Evolutionary conservation across 2,797 vertebrate genomes (phyloP).

Genomic region (Euthynnus affinis): DNA sequence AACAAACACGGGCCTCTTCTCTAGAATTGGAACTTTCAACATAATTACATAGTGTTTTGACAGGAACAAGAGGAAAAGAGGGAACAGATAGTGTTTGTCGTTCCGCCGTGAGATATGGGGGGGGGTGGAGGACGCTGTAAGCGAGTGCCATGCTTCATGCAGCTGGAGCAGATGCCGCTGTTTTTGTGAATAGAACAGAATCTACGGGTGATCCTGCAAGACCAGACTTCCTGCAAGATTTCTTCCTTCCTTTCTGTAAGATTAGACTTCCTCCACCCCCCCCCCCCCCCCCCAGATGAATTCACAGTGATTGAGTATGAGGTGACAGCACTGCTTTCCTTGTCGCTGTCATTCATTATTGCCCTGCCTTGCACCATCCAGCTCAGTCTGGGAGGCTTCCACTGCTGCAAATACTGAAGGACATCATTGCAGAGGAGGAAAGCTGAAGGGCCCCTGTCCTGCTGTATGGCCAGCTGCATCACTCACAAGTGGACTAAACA

Average conservation of each 20-base stretch:
- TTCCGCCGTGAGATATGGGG: slow-evolving; percentile 57
- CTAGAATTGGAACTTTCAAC: slow-evolving; percentile 72
- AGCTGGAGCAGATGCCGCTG: slow-evolving; percentile 79
- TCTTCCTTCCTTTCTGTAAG: neutral
- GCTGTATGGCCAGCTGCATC: slow-evolving; percentile 44
- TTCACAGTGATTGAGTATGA: slow-evolving; percentile 78
- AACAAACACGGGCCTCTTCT: slow-evolving; percentile 78
- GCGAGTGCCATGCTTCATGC: slow-evolving; percentile 63
- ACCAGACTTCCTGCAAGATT: slow-evolving; percentile 54
- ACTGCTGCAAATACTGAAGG: slow-evolving; percentile 34
- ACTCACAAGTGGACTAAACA: slow-evolving; percentile 4
- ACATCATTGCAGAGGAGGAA: slow-evolving; percentile 25
- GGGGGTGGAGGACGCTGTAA: slow-evolving; percentile 38
- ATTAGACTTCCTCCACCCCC: slow-evolving; percentile 73
- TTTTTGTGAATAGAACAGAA: slow-evolving; percentile 78
- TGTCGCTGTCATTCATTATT: slow-evolving; percentile 48
- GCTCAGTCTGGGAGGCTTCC: slow-evolving; percentile 44
- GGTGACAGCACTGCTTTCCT: slow-evolving; percentile 51
- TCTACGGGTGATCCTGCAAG: slow-evolving; percentile 73
- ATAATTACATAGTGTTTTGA: slow-evolving; percentile 84
- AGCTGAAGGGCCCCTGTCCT: slow-evolving; percentile 28
- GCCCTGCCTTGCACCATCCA: slow-evolving; percentile 40
- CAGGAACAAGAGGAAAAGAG: slow-evolving; percentile 73
- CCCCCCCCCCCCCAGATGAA: slow-evolving; percentile 74
- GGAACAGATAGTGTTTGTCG: slow-evolving; percentile 55